A percentile compares a stretch with the other conserved stretches of the same genome.
Conservation (phyloP, 2,888 invertebrate genomes). For the Eupsilia transversa region DNA sequence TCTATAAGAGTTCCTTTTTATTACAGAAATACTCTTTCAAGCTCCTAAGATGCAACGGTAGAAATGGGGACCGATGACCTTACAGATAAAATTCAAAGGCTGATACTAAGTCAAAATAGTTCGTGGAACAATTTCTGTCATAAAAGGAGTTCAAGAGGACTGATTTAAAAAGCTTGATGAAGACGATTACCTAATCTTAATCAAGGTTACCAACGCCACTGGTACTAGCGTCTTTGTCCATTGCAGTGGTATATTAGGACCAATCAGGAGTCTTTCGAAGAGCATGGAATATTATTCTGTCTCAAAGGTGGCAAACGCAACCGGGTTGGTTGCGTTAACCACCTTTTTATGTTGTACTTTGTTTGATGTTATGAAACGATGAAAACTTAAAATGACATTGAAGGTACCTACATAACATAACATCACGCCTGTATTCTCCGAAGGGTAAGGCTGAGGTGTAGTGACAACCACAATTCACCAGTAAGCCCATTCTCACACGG, state of each 20-base stretch:
- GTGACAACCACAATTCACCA: background rate
- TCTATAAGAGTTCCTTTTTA: background rate
- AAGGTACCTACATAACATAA: background rate
- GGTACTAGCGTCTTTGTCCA: background rate
- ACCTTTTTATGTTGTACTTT: too few species aligned
- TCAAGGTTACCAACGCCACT: background rate
- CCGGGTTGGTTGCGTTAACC: too few species aligned
- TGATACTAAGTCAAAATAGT: conserved; percentile 1
- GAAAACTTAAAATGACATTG: background rate
- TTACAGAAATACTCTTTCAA: background rate
- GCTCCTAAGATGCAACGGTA: background rate
- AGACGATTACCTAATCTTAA: background rate
- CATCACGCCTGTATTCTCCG: background rate
- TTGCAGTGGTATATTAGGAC: background rate
- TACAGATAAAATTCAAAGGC: conserved; percentile 17
- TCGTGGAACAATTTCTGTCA: background rate
- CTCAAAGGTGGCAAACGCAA: background rate
- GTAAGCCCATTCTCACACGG: too few species aligned
- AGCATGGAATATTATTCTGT: background rate
- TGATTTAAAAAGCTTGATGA: background rate
- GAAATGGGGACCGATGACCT: background rate
- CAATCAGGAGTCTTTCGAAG: background rate
- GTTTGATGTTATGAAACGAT: background rate
- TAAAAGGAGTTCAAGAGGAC: too few species aligned
- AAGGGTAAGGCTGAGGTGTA: background rate